phyloP scores from a whole-genome alignment of 2,113 vertebrate genomes.

The Polypterus senegalus region DNA sequence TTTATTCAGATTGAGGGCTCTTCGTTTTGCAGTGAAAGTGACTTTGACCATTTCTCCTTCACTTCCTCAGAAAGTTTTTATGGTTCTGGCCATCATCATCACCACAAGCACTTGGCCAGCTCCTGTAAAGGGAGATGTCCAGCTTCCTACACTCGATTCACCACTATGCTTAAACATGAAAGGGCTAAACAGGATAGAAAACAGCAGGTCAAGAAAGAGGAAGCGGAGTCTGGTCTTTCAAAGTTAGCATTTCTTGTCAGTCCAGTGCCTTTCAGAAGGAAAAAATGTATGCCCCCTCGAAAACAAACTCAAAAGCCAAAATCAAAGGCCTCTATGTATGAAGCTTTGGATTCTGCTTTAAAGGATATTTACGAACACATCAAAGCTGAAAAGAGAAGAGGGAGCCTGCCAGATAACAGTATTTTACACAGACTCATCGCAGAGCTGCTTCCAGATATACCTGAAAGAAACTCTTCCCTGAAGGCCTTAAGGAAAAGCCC shows the following conservation, averaged over 20 bases:
- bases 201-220: conserved; percentile 54
- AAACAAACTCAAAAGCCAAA: conserved; percentile 61
- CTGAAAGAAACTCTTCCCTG: conserved; percentile 87
- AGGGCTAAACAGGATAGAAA: conserved; percentile 64
- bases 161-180: conserved; percentile 90
- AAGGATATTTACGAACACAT: conserved; percentile 95
- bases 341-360: conserved; percentile 84
- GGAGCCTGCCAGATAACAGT: conserved; percentile 76
- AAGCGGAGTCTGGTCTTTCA: conserved; percentile 74
- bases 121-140: conserved; percentile 91
- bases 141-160: conserved; percentile 88
- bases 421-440: conserved; percentile 84
- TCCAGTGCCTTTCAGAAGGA: conserved; percentile 96
- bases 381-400: conserved; percentile 70
- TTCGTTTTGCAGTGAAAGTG: conserved; percentile 91
- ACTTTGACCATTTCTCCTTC: conserved; percentile 88
- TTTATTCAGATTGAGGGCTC: conserved; percentile 86
- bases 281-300: conserved; percentile 69
- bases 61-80: conserved; percentile 85
- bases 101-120: conserved; percentile 74
- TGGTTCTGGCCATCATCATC: conserved; percentile 64
- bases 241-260: conserved; percentile 95
- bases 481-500: conserved; percentile 49
- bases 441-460: conserved; percentile 87
- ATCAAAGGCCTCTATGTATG: conserved; percentile 76